Evolutionary conservation across 1,140 invertebrate genomes (phyloP).

Genomic region (Chironomus striatipennis): DNA sequence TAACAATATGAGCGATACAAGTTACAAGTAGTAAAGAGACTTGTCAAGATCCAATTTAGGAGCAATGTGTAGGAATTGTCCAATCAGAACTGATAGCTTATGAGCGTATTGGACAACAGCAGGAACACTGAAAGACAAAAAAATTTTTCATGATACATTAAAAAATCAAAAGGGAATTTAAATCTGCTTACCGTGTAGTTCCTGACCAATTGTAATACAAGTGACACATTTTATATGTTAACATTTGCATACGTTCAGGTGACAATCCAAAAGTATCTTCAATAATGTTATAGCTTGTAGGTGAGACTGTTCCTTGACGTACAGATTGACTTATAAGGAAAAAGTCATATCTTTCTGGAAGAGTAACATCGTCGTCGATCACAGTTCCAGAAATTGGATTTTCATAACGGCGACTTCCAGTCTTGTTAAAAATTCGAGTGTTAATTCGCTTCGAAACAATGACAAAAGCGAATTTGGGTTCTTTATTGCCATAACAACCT

Average conservation of each 20-base stretch:
- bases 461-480: slow-evolving; percentile 56
- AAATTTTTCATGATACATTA: too few relatives aligned
- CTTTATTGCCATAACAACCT: slow-evolving; percentile 43
- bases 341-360: slow-evolving; percentile 76
- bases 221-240: slow-evolving; percentile 74
- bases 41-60: slow-evolving; percentile 34
- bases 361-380: slow-evolving; percentile 75
- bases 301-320: slow-evolving; percentile 68
- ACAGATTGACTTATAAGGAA: slow-evolving; percentile 71
- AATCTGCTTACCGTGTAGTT: slow-evolving; percentile 45
- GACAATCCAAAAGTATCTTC: slow-evolving; percentile 51
- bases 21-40: too few relatives aligned
- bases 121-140: slow-evolving; percentile 50
- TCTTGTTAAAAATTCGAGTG: slow-evolving; percentile 50
- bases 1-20: too few relatives aligned
- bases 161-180: too few relatives aligned
- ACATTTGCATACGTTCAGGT: slow-evolving; percentile 59
- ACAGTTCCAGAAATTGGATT: slow-evolving; percentile 83
- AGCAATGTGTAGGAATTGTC: slow-evolving; percentile 55
- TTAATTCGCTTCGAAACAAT: slow-evolving; percentile 65
- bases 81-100: slow-evolving; percentile 71
- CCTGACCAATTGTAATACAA: slow-evolving; percentile 78
- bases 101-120: slow-evolving; percentile 82
- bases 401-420: slow-evolving; percentile 29
- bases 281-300: slow-evolving; percentile 73